Conservation (phyloP, 2,797 vertebrate genomes). For the Phylloscopus collybita region DNA sequence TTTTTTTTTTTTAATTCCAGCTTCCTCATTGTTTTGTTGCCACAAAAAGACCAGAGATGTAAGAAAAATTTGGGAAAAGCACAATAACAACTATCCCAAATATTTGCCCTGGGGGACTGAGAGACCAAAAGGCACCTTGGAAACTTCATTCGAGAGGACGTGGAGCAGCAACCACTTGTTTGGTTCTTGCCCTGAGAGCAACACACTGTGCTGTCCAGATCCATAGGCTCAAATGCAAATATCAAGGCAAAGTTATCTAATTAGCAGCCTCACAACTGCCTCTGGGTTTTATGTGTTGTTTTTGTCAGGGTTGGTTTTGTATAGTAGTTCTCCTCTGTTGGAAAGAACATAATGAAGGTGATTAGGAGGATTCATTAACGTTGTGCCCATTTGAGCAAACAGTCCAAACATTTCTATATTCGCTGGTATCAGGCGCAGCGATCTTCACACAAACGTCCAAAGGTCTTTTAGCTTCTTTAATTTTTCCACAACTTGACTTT, state of each 20-base stretch:
- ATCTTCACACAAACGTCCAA: slow-evolving; percentile 43
- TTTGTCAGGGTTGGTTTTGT: not conserved
- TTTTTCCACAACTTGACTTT: slow-evolving; percentile 38
- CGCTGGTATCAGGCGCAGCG: not conserved
- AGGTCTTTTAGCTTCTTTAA: slow-evolving; percentile 23
- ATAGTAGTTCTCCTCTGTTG: slow-evolving; percentile 3
- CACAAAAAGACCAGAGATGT: not conserved
- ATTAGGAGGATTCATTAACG: slow-evolving; percentile 61
- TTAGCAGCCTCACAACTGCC: slow-evolving; percentile 47
- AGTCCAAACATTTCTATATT: slow-evolving; percentile 45
- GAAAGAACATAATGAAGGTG: slow-evolving; percentile 43
- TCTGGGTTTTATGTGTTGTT: not conserved
- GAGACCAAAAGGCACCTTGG: not conserved
- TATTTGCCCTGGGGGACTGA: not conserved
- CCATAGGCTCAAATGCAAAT: slow-evolving; percentile 54
- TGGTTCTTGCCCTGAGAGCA: slow-evolving; percentile 50
- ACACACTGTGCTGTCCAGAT: slow-evolving; percentile 5
- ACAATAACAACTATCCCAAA: not conserved
- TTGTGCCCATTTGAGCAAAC: not conserved
- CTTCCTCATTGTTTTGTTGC: not conserved
- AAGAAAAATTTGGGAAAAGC: not conserved
- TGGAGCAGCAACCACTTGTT: not conserved
- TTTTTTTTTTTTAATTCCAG: not conserved
- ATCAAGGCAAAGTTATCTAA: slow-evolving; percentile 51
- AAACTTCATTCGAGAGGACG: not conserved